Conservation (phyloP, 1,140 invertebrate genomes). For the Coboldia fuscipes region DNA sequence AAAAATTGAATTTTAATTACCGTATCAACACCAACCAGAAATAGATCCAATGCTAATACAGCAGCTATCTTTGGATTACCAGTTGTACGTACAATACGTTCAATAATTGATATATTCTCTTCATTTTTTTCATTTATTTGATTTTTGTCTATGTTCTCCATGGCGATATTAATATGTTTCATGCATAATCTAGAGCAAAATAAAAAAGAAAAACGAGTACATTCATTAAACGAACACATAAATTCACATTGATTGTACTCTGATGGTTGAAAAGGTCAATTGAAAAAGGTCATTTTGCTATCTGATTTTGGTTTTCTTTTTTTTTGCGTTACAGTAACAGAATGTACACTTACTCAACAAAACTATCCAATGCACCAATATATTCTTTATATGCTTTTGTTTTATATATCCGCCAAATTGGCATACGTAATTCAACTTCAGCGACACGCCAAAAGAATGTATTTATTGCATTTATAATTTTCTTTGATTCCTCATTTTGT, state of each 20-base stretch:
- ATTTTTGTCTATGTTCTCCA: conserved; percentile 24
- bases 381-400: conserved; percentile 54
- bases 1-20: conserved; percentile 30
- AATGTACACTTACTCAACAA: conserved; percentile 41
- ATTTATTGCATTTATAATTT: conserved; percentile 55
- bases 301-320: background rate
- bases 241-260: background rate
- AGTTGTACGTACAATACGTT: conserved; percentile 34
- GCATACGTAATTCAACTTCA: conserved; percentile 53
- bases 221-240: conserved; percentile 15
- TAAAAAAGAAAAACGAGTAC: conserved; percentile 5
- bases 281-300: no score
- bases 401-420: conserved; percentile 56
- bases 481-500: conserved; percentile 37
- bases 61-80: conserved; percentile 45
- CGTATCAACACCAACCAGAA: conserved; percentile 73
- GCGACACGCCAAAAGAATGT: conserved; percentile 62
- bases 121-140: conserved; percentile 15
- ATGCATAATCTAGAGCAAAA: conserved; percentile 30
- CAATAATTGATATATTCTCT: conserved; percentile 34
- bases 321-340: conserved; percentile 1
- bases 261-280: no score
- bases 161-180: conserved; percentile 29
- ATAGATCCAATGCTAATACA: conserved; percentile 56
- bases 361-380: conserved; percentile 45